Base-by-base conservation (phyloP, 2,888 invertebrate species). In the Dynastes tityus region DNA sequence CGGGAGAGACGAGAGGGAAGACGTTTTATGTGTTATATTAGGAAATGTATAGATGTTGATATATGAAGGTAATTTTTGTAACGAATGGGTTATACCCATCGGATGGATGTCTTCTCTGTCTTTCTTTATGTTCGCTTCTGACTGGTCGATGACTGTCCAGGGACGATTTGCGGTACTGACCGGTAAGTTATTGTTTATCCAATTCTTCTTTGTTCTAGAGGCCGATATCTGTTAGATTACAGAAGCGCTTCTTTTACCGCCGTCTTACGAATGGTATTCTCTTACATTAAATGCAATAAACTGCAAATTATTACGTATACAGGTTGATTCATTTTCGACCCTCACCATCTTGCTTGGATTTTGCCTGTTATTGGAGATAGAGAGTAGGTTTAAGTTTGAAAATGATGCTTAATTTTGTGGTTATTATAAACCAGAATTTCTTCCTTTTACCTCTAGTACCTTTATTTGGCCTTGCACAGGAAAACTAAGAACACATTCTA, bases 1-100 rank as follows among this genome's bases (percentile, higher is more conserved):
- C 73, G 32, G 16, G 32, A 32, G 32, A 61, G 40, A 73, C 45
- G 71, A 68, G 45, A 71, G 70, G 58, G 73, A 45, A 73, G 73
- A 73, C 73, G 73, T 61, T 73, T 61, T 73, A 45, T 73, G 45
- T 73, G 73, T 45, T 58, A 45, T 73, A 73, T 73, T 73, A 73
- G 61, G 73, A 73, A 73, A 73, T 61, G 73, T 73, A 73, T 73
- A 73, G 73, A 73, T 61, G 73, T 73, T 73, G 73, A 73, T 73
- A 73, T 73, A 73, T 73, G 73, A 37, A 45, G 73, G 73, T 61
- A 73, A 73, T 73, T 73, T 73, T 73, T 61, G 73, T 73, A 73
- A 73, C 73, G 73, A 61, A 73, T 73, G 73, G 73, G 73, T 73
- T 73, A 73, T 61, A 58, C 40, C 53, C 73, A 40, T 58, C 11